These are phyloP conservation scores for Drosophila ambigua DNA, from an alignment of 1,140 invertebrate species.

Conservation along the genomic window DNA sequence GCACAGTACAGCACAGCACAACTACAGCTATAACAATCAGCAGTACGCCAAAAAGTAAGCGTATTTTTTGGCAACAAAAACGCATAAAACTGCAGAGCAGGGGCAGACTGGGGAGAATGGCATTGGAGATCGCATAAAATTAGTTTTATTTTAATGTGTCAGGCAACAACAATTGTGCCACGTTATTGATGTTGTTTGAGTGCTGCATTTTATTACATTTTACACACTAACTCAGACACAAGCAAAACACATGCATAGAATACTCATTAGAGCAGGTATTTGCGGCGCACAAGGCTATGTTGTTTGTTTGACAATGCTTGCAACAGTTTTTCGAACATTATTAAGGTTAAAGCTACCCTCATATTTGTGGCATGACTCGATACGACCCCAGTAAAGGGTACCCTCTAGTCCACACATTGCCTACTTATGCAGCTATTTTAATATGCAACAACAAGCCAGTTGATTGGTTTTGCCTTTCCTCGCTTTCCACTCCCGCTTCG, in stretches of 20 bases:
- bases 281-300: too few relatives aligned
- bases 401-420: too few relatives aligned
- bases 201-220: conserved; percentile 67
- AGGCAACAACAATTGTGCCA: conserved; percentile 19
- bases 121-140: conserved; percentile 29
- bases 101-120: background rate
- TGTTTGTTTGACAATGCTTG: too few relatives aligned
- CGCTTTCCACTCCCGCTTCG: background rate
- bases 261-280: too few relatives aligned
- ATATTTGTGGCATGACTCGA: too few relatives aligned
- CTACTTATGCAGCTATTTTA: conserved; percentile 24
- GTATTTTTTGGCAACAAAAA: conserved; percentile 55
- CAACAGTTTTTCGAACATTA: too few relatives aligned
- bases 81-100: conserved; percentile 28
- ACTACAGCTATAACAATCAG: conserved; percentile 66
- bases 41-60: conserved; percentile 50
- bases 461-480: conserved; percentile 63
- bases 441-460: conserved; percentile 42
- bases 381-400: too few relatives aligned
- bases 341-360: too few relatives aligned
- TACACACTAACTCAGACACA: conserved; percentile 10
- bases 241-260: conserved; percentile 9
- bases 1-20: background rate
- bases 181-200: conserved; percentile 68
- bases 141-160: conserved; percentile 61